These are phyloP conservation scores for Nerophis lumbriciformis DNA, from an alignment of 2,113 vertebrate genomes.

Conservation along the genomic window DNA sequence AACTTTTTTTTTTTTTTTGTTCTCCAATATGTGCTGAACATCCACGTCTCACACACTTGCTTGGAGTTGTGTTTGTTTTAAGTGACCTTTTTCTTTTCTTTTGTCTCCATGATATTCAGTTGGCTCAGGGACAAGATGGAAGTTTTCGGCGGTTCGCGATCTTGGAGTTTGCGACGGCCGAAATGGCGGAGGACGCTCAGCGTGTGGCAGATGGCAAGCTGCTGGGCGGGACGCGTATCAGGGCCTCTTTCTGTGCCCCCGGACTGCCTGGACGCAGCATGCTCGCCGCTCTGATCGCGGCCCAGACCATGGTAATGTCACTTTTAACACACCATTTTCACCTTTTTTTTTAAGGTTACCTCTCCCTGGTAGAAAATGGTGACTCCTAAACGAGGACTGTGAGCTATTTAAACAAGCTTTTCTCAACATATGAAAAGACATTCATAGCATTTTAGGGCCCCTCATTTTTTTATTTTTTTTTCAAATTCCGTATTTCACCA, in stretches of 20 bases:
- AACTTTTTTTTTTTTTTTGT: too few relatives aligned
- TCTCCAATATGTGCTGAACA: too few relatives aligned
- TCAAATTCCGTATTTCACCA: too few relatives aligned
- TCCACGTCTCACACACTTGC: too few relatives aligned
- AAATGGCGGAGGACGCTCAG: constrained; percentile 79
- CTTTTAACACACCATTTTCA: neutral
- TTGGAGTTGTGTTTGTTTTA: too few relatives aligned
- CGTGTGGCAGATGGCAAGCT: constrained; percentile 68
- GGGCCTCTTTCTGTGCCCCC: constrained; percentile 88
- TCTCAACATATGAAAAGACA: too few relatives aligned
- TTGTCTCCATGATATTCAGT: constrained; percentile 52
- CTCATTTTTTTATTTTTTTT: too few relatives aligned
- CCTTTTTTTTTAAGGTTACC: too few relatives aligned
- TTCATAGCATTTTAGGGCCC: too few relatives aligned
- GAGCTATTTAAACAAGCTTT: too few relatives aligned
- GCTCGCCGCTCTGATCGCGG: constrained; percentile 87
- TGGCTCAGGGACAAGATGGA: constrained; percentile 87
- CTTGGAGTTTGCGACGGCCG: constrained; percentile 79
- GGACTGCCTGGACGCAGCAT: constrained; percentile 89
- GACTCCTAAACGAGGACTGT: too few relatives aligned
- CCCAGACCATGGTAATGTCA: constrained; percentile 80
- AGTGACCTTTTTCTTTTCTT: neutral
- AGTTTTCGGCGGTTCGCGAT: constrained; percentile 86
- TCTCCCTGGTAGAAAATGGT: too few relatives aligned
- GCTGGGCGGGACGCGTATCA: constrained; percentile 74